These are phyloP conservation scores for Amphiura filiformis DNA, from an alignment of 35 echinoderm and acorn worm genomes.

Conservation along the genomic window DNA sequence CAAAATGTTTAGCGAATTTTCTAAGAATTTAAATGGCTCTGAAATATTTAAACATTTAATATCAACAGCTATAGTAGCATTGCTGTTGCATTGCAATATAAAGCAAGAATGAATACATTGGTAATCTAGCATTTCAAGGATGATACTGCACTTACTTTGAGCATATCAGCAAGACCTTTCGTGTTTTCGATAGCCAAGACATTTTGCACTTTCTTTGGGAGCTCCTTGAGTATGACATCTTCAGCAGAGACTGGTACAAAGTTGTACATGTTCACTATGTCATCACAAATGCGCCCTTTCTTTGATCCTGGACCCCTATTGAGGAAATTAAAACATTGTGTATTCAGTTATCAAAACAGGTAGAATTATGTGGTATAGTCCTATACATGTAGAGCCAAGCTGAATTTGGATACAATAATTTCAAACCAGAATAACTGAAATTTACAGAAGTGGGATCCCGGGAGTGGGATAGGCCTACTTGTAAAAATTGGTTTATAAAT, in stretches of 20 bases:
- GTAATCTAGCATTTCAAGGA: too few relatives aligned
- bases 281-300: conserved; percentile 87
- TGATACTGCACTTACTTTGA: conserved; percentile 48
- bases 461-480: too few relatives aligned
- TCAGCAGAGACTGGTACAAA: conserved; percentile 75
- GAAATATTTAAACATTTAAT: neutral
- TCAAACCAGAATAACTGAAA: too few relatives aligned
- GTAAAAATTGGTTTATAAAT: too few relatives aligned
- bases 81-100: neutral
- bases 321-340: conserved; percentile 9
- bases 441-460: too few relatives aligned
- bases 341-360: too few relatives aligned
- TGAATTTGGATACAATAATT: too few relatives aligned
- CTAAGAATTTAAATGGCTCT: too few relatives aligned
- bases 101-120: neutral
- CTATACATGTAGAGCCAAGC: too few relatives aligned
- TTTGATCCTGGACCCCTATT: conserved; percentile 84
- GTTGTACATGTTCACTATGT: conserved; percentile 79
- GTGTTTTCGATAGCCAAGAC: conserved; percentile 63
- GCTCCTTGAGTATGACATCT: conserved; percentile 75
- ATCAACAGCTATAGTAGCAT: neutral
- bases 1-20: too few relatives aligned
- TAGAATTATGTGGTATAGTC: too few relatives aligned
- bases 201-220: conserved; percentile 91
- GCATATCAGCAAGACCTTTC: conserved; percentile 64